Base-by-base conservation (phyloP, 2,888 invertebrate species). In the Pseudococcus longispinus region DNA sequence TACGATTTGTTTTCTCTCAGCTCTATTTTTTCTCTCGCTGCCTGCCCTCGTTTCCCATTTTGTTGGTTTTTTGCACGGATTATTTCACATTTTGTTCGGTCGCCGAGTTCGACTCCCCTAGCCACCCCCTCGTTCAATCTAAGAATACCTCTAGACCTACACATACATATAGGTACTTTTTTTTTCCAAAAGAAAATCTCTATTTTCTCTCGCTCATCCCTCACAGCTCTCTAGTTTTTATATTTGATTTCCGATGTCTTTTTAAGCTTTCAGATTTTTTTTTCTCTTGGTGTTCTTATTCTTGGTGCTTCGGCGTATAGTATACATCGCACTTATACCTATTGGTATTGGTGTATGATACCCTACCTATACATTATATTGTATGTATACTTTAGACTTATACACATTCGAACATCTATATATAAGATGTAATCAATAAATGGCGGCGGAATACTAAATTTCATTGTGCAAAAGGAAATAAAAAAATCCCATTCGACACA, bases 1-100 rank as follows among this genome's bases (percentile, higher is more conserved):
- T 80, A 80, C 77, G 77, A 80, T 80, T 80, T 42, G 77, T 80
- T 74, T 74, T 80, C 42, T 42, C 77, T 80, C 77, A n/a, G 42
- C 42, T 29, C 13, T 42, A 20, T 42, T 23, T 80, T 5, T 42
- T 5, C 18, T 26, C 65, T 26, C 15, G 74, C 1, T 18, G 74
- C 74, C 32, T 32, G n/a, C 26, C 26, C 13, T 8, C 4, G 32
- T 74, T 74, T 60, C 32, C 74, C 74, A 29, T 74, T 37, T 20
- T 74, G 29, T 42, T 37, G 42, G 77, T 80, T 42, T 80, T 80
- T 80, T 80, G 42, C 77, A 42, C 77, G 77, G 77, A 80, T 80
- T 80, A 80, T 80, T 80, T 80, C 77, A 42, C 77, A 80, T 80
- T 80, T 80, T 80, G 20, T 42, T 80, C 42, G 37, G 42, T 32